Conservation (phyloP, 2,113 vertebrate genomes). For the Myrmecobius fasciatus region DNA sequence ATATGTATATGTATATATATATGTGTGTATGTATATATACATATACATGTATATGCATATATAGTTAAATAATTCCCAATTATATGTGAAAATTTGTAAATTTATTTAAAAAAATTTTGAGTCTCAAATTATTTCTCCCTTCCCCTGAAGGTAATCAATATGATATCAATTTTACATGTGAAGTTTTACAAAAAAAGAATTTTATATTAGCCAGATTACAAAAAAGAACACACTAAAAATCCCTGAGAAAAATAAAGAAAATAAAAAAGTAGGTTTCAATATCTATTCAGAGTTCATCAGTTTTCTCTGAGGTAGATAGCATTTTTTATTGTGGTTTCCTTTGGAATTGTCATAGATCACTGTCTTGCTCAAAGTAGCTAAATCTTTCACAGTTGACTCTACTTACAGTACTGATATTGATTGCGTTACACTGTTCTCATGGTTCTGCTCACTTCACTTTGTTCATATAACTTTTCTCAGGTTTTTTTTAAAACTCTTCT, state of each 20-base stretch:
- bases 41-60: neutral
- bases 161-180: neutral
- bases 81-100: neutral
- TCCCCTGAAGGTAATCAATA: neutral
- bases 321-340: neutral
- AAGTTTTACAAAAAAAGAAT: neutral
- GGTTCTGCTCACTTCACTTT: neutral
- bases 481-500: neutral
- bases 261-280: neutral
- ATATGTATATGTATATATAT: too few species aligned
- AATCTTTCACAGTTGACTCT: neutral
- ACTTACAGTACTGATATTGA: neutral
- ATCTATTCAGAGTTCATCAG: neutral
- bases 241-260: neutral
- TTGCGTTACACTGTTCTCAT: neutral
- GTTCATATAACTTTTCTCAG: neutral
- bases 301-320: neutral
- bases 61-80: neutral
- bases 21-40: neutral
- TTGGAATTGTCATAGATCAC: neutral
- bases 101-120: neutral
- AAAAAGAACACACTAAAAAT: neutral
- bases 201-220: neutral
- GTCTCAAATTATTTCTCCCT: neutral
- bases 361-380: neutral